These are phyloP conservation scores for Cosmia pyralina DNA, from an alignment of 2,888 invertebrate genomes.

Conservation along the genomic window DNA sequence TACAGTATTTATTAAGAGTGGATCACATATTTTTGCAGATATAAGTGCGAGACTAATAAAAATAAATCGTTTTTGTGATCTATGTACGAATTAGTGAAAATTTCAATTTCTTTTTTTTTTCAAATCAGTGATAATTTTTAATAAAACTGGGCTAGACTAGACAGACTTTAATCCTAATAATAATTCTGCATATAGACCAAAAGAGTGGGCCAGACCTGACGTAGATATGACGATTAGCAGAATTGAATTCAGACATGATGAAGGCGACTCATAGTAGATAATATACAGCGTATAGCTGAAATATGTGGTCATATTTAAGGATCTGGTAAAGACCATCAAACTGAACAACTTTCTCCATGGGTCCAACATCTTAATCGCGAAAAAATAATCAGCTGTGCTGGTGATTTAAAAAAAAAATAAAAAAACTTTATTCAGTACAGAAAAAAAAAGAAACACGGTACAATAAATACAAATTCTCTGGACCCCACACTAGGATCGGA, in stretches of 20 bases:
- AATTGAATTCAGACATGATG: slow-evolving; percentile 6
- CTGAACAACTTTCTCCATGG: too few species aligned
- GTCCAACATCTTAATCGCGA: too few species aligned
- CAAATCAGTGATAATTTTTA: slow-evolving; percentile 13
- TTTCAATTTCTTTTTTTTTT: slow-evolving; percentile 7
- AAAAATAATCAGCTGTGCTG: too few species aligned
- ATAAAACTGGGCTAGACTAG: slow-evolving; percentile 9
- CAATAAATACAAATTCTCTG: too few species aligned
- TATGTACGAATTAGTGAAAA: not conserved
- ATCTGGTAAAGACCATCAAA: too few species aligned
- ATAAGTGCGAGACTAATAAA: not conserved
- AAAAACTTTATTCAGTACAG: too few species aligned
- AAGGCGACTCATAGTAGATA: not conserved
- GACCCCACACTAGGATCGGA: too few species aligned
- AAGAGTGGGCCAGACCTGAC: slow-evolving; percentile 12
- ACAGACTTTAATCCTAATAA: not conserved
- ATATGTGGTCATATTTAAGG: too few species aligned
- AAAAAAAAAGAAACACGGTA: too few species aligned
- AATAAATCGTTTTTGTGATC: not conserved
- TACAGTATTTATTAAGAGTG: not conserved
- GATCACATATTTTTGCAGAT: slow-evolving; percentile 2
- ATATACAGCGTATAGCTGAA: not conserved
- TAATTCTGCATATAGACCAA: not conserved
- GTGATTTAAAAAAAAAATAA: too few species aligned
- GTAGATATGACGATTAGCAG: slow-evolving; percentile 12